These are phyloP conservation scores for Hydrotaea cyrtoneurina DNA, from an alignment of 2,888 invertebrate species.

Conservation along the genomic window DNA sequence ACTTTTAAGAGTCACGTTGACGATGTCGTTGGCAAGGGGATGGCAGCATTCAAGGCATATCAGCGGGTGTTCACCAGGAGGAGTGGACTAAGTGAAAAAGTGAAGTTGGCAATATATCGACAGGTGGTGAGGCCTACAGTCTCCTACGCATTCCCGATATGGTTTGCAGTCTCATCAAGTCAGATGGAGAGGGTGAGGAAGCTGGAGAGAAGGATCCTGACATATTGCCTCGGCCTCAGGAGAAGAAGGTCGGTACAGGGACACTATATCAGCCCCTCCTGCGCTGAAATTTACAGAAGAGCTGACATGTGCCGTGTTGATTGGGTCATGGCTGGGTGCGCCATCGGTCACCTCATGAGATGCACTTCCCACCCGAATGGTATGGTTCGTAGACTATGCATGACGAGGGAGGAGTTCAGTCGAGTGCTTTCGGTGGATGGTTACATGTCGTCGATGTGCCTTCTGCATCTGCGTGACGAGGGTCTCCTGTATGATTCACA, in stretches of 20 bases:
- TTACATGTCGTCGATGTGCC: background rate
- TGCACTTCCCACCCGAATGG: background rate
- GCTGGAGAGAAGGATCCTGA: background rate
- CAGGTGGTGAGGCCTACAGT: background rate
- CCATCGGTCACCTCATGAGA: too few relatives aligned
- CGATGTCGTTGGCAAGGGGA: background rate
- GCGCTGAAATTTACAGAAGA: background rate
- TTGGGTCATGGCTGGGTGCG: too few relatives aligned
- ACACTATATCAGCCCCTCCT: background rate
- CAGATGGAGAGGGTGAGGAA: background rate
- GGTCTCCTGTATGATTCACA: too few relatives aligned
- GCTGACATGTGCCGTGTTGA: background rate
- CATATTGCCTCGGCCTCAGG: background rate
- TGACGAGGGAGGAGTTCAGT: background rate
- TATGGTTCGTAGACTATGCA: too few relatives aligned
- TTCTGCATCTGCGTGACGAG: background rate
- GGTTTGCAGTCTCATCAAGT: background rate
- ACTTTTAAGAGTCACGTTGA: background rate
- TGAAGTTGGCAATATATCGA: background rate
- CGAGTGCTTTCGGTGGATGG: too few relatives aligned
- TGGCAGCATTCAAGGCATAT: background rate
- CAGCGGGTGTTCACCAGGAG: background rate
- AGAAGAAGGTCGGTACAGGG: background rate
- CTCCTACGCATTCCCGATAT: background rate
- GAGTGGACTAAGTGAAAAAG: background rate